These are phyloP conservation scores for Capitulum mitella DNA, from an alignment of 2,888 invertebrate species.

Conservation along the genomic window DNA sequence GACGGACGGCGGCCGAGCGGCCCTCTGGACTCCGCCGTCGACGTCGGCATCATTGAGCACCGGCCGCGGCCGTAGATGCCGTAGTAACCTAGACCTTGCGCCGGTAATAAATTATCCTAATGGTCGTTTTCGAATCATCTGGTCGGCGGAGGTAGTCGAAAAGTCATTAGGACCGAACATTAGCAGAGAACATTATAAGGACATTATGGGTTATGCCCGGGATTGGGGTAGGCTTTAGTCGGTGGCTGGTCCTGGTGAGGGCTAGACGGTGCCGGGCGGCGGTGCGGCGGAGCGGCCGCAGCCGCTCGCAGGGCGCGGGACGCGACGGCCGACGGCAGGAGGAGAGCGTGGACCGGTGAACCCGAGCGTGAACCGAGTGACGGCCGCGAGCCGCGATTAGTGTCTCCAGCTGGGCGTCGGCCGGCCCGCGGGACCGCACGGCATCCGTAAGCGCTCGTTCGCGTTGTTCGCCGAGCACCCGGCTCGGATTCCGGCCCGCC, in stretches of 20 bases:
- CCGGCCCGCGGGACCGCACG: too few relatives aligned
- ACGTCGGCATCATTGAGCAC: not conserved
- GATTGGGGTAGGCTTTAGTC: slow-evolving; percentile 23
- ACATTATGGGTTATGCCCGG: slow-evolving; percentile 21
- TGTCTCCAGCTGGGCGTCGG: too few relatives aligned
- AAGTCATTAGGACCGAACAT: slow-evolving; percentile 23
- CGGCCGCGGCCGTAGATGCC: not conserved
- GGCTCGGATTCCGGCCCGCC: too few relatives aligned
- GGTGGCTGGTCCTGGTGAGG: not conserved
- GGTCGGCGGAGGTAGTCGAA: slow-evolving; percentile 17
- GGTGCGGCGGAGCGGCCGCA: not conserved
- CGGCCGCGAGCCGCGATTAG: too few relatives aligned
- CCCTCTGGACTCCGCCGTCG: too few relatives aligned
- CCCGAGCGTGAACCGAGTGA: too few relatives aligned
- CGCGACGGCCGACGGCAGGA: too few relatives aligned
- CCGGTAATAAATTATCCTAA: slow-evolving; percentile 20
- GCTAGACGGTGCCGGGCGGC: not conserved
- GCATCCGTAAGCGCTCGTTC: too few relatives aligned
- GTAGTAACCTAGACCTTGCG: slow-evolving; percentile 18
- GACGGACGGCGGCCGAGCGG: not conserved
- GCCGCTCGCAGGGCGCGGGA: too few relatives aligned
- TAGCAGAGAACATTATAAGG: slow-evolving; percentile 24
- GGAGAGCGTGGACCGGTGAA: too few relatives aligned
- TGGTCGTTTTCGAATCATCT: slow-evolving; percentile 23
- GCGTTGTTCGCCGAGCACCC: too few relatives aligned